Evolutionary conservation across 2,797 vertebrate genomes (phyloP), one percentile per base, ranked within the genome.

Genomic region (Parotocinclus haroldoi): DNA sequence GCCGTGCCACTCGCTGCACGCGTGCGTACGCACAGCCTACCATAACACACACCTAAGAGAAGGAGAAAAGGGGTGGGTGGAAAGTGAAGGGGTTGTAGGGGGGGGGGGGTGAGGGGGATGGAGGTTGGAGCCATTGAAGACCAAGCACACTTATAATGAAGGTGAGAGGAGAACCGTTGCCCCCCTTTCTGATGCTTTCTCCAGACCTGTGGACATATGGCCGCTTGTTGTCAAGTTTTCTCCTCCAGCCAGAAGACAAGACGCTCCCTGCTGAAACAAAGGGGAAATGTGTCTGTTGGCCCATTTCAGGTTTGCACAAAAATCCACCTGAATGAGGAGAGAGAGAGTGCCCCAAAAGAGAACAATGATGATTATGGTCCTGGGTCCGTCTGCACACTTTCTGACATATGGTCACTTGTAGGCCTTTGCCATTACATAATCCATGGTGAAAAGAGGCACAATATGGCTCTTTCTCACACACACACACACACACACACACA

Each of bases 341-440:
- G 77, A 82, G 83, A 12, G 69, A 81, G 78, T 82, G 72, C 76
- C 76, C 78, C n/a, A 12, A 51, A 52, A 80, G 78, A 79, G 79
- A 66, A 82, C 85, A 86, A 89, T 88, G 82, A 85, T 81, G 63
- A 77, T 84, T 81, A 82, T 82, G 84, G 86, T 85, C 83, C 81
- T 84, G 79, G 78, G 80, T 85, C 58, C 70, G 79, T 84, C 86
- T 87, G 82, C 77, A 82, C 81, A 82, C 86, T 82, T 88, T 82
- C 79, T 81, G 87, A 86, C 89, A 90, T 90, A 89, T 90, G 89
- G 89, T 88, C 87, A 88, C 84, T 88, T 87, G 83, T 80, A 72
- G 79, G 81, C 83, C 83, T 86, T 76, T 74, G 79, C 82, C 79
- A 77, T 89, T 88, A 88, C 87, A 87, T 89, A 90, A 90, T 84